Conservation (phyloP, 2,888 invertebrate species). For the Andrena chrysosceles region DNA sequence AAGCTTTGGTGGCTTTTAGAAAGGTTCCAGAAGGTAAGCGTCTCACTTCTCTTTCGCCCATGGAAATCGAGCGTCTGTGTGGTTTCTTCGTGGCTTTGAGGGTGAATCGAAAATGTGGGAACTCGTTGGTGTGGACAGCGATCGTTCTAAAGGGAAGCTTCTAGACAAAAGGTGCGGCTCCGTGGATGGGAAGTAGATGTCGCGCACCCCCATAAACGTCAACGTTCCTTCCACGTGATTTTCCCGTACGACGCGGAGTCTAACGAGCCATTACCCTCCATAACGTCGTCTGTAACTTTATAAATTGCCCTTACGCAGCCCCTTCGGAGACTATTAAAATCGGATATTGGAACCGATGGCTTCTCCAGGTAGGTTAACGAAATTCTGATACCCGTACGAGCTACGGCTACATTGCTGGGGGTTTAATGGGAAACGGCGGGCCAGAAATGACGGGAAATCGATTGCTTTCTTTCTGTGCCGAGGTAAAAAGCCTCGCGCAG, state of each 20-base stretch:
- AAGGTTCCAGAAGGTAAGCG: slow-evolving; percentile 1
- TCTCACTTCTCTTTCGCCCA: not conserved
- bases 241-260: slow-evolving; percentile 4
- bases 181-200: not conserved
- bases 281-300: slow-evolving; percentile 50
- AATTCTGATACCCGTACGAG: slow-evolving; percentile 55
- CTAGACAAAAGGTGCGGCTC: not conserved
- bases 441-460: slow-evolving; percentile 15
- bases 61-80: not conserved
- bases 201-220: slow-evolving; percentile 22
- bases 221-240: slow-evolving; percentile 20
- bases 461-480: slow-evolving; percentile 6
- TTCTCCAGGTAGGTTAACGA: slow-evolving; percentile 45
- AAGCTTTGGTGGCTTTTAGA: not conserved
- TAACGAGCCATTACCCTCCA: slow-evolving; percentile 51
- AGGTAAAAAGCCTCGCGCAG: not conserved
- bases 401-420: slow-evolving; percentile 3
- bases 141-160: not conserved
- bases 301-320: slow-evolving; percentile 54
- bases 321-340: slow-evolving; percentile 62
- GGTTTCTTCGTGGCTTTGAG: not conserved
- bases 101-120: not conserved
- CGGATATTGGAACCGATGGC: slow-evolving; percentile 62
- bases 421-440: slow-evolving; percentile 28
- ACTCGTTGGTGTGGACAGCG: not conserved